Evolutionary conservation across 2,888 invertebrate genomes (phyloP), one percentile per base, ranked within the genome.

Genomic region (Latheticus oryzae): DNA sequence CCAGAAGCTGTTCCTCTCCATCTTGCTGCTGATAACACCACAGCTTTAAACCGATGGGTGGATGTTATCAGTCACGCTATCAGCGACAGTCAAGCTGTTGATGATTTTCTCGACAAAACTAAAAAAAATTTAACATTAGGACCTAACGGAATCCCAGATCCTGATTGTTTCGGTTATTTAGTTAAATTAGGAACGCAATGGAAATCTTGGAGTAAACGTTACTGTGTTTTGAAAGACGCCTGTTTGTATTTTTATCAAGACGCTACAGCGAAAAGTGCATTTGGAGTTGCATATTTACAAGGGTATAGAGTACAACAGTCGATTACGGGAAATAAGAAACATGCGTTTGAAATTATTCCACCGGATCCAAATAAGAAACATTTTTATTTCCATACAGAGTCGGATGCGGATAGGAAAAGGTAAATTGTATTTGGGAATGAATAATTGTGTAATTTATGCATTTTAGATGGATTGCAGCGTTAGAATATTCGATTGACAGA

Each of bases 321-420:
- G 63, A 87, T 89, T 17, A 85, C 90, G 2, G 90, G 91, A n/a
- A 91, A 91, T 40, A 92, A 93, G 79, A 94, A 94, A 76, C 91
- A 90, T 76, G 92, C 94, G 9, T 97, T 97, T 77, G 94, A 94
- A 79, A 86, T 95, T 53, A 85, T 92, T 76, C 95, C 97, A 42
- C 90, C 94, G 1, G 94, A 95, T 71, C 83, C 90, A 1, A 90
- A 88, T 67, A 89, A 95, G 76, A 86, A 93, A 70, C 91, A 91
- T 76, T 95, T 93, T 76, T 93, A 91, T 77, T 95, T 97, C 81
- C 90, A 92, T 75, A 91, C 95, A 0, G 96, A 97, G 74, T 91
- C 94, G 5, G 96, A 97, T 79, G 91, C 94, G 84, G 97, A 97
- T 74, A 92, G 91, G 76, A 94, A 94, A 81, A 87, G 95, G 96